Evolutionary conservation across 92 coral and sea anemone species (phyloP), one percentile per base, ranked within the genome.

Genomic region (Micromussa lordhowensis): DNA sequence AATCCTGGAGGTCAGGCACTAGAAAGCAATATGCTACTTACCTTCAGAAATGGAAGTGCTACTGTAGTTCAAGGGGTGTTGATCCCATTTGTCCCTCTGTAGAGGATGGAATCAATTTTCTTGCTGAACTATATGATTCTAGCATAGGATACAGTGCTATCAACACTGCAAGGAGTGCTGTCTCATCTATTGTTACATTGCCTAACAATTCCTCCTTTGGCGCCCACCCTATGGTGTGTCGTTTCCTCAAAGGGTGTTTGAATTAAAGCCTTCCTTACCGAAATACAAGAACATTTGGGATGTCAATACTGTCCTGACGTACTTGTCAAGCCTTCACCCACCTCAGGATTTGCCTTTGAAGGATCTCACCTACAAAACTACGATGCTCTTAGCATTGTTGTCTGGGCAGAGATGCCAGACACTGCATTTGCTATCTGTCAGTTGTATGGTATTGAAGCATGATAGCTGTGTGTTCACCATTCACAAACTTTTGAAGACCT

Each of bases 271-370:
- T 21, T 75, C 77, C 44, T 18, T 77, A 6, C 84, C 89, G 1
- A 86, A 77, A 66, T 86, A 86, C 83, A 58, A 77, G 76, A 61
- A 71, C 59, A 86, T 86, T 59, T 86, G 89, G 89, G 77, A 86
- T 86, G 89, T 38, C 53, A 77, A 61, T 12, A 61, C 58, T 57
- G 83, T 86, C 64, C 83, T 86, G 26, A 30, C 38, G 44, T 68
- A 86, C 26, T 86, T 86, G 80, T 86, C 58, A 30, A 72, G 35
- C 68, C 70, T 73, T 57, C 75, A 24, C 57, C 54, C 89, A 24
- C 80, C 80, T 72, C 88, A 3, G 49, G 80, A 54, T 48, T 63
- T 84, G 4, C 1, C 38, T 35, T 35, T 35, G 38, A 35, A 35
- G 38, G 38, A 35, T 35, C 1, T 35, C 38, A 35, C 38, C 38